A percentile compares a stretch with the other conserved stretches of the same genome.
phyloP scores from a whole-genome alignment of 2,113 vertebrate species.

The Accipiter virgatus region DNA sequence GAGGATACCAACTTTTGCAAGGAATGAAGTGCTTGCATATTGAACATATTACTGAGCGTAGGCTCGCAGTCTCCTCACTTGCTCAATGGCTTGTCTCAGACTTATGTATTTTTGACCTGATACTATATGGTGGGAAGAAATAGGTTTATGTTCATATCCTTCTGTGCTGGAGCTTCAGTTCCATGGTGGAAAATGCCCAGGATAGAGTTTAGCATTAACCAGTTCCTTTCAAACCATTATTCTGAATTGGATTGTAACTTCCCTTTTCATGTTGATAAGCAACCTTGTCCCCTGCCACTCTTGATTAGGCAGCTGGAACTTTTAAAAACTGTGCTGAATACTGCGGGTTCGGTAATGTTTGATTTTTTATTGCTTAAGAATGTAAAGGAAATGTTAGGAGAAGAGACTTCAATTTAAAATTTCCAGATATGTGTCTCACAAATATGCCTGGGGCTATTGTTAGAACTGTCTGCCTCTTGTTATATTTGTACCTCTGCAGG shows the following conservation, averaged over 20 bases:
- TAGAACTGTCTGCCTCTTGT: neutral
- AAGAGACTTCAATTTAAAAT: neutral
- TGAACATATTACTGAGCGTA: neutral
- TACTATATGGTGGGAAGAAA: neutral
- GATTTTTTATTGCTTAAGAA: neutral
- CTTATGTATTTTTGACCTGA: neutral
- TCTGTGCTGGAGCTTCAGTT: neutral
- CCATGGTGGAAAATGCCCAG: neutral
- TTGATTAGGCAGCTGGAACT: neutral
- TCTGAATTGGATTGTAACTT: neutral
- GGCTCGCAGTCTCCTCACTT: neutral
- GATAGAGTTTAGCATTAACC: neutral
- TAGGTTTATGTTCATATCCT: neutral
- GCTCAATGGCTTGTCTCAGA: neutral
- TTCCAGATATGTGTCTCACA: neutral
- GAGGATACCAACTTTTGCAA: neutral
- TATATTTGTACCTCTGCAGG: neutral
- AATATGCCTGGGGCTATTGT: neutral
- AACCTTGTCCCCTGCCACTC: neutral
- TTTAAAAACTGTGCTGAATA: neutral
- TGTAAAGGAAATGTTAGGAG: neutral
- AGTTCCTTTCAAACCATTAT: neutral
- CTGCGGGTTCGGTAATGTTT: neutral
- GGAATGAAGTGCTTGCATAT: neutral
- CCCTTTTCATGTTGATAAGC: neutral